These are phyloP conservation scores for Maylandia zebra DNA, from an alignment of 2,113 vertebrate genomes.

Conservation along the genomic window DNA sequence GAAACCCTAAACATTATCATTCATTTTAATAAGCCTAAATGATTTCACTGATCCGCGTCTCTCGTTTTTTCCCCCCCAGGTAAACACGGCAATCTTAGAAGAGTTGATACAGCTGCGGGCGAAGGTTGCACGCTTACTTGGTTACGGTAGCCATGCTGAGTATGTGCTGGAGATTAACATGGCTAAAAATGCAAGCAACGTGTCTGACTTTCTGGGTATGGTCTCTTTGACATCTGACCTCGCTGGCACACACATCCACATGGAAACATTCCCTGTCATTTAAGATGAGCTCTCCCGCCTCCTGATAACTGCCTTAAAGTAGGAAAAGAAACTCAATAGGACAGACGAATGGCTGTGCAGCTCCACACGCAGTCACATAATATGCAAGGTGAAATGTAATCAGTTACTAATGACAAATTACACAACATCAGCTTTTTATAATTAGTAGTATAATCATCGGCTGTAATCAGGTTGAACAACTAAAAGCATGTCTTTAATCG, in stretches of 20 bases:
- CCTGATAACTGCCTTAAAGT: neutral
- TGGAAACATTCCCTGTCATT: neutral
- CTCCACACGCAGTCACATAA: neutral
- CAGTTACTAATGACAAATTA: neutral
- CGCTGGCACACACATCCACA: neutral
- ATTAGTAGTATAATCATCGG: neutral
- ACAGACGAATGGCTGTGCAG: neutral
- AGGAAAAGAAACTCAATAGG: neutral
- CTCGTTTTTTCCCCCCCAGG: constrained; percentile 60
- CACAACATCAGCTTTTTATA: neutral
- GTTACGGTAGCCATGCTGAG: constrained; percentile 83
- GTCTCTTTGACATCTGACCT: neutral
- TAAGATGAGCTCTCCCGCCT: neutral
- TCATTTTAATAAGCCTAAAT: neutral
- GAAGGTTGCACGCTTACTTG: constrained; percentile 80
- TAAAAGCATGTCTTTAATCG: neutral
- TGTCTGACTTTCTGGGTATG: constrained; percentile 83
- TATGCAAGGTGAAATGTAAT: neutral
- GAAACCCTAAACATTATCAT: neutral
- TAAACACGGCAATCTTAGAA: constrained; percentile 84
- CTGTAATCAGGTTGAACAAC: neutral
- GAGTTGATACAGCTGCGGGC: constrained; percentile 81
- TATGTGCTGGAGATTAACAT: constrained; percentile 93
- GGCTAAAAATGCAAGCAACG: constrained; percentile 80
- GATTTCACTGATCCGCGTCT: neutral